Conservation (phyloP, 2,888 invertebrate genomes). For the Tachystola acroxantha region DNA sequence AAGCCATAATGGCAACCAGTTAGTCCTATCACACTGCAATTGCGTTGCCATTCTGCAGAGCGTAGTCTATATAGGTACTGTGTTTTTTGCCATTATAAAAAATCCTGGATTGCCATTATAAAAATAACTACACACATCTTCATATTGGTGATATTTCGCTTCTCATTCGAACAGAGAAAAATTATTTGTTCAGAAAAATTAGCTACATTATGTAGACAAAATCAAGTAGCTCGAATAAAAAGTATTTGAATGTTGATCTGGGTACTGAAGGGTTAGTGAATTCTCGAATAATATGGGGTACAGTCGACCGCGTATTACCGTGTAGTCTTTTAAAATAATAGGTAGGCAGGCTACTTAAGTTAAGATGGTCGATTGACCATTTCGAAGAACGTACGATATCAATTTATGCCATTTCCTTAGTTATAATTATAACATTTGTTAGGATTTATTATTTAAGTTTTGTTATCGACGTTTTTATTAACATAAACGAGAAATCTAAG, state of each 20-base stretch:
- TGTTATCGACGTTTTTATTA: slow-evolving; percentile 11
- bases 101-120: no score
- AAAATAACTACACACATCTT: no score
- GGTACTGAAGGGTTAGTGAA: slow-evolving; percentile 10
- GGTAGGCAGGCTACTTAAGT: slow-evolving; percentile 20
- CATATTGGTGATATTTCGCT: no score
- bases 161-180: background rate
- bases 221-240: slow-evolving; percentile 4
- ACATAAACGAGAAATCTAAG: slow-evolving; percentile 4
- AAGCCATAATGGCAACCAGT: no score
- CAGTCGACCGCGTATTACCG: slow-evolving; percentile 11
- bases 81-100: no score
- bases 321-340: slow-evolving; percentile 4
- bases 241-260: slow-evolving; percentile 10
- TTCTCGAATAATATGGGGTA: slow-evolving; percentile 16
- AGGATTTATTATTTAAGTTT: slow-evolving; percentile 10
- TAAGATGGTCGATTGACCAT: slow-evolving; percentile 11
- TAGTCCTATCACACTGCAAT: no score
- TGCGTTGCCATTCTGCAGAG: no score
- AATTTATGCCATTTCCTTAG: slow-evolving; percentile 39
- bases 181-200: background rate
- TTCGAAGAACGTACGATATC: slow-evolving; percentile 19
- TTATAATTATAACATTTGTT: slow-evolving; percentile 18
- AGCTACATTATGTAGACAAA: background rate
- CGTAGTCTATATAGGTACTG: no score